phyloP scores from a whole-genome alignment of 2,797 vertebrate genomes.

The Percopsis omiscomaycus region DNA sequence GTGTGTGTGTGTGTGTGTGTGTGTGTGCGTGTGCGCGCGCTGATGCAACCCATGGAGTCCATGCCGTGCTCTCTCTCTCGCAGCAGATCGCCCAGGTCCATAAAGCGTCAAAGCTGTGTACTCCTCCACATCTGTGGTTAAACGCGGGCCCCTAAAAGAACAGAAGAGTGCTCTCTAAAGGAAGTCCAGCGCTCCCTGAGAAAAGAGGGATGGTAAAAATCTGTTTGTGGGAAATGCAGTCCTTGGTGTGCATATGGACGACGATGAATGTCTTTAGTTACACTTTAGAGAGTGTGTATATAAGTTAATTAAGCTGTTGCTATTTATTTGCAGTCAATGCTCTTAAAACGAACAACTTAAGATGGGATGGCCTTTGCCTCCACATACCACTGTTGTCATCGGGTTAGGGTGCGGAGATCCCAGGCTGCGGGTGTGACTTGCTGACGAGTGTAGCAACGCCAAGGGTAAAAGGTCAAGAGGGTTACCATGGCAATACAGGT shows the following conservation, averaged over 20 bases:
- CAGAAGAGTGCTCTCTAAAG: conserved; percentile 21
- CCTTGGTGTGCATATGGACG: not conserved
- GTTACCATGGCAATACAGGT: conserved; percentile 43
- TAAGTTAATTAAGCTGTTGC: too few relatives aligned
- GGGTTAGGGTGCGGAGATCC: conserved; percentile 16
- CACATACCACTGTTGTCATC: not conserved
- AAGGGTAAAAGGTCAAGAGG: conserved; percentile 43
- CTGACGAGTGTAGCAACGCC: conserved; percentile 65
- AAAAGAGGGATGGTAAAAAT: not conserved
- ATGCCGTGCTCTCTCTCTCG: conserved; percentile 40
- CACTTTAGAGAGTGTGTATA: too few relatives aligned
- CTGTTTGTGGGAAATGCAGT: not conserved
- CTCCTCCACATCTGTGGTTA: conserved; percentile 44
- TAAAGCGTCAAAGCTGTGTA: conserved; percentile 71
- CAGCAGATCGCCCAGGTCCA: conserved; percentile 32
- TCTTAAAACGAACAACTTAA: too few relatives aligned
- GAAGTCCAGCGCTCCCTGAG: too few relatives aligned
- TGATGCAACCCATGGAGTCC: conserved; percentile 46
- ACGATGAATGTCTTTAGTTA: too few relatives aligned
- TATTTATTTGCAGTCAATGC: too few relatives aligned
- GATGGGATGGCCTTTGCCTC: too few relatives aligned
- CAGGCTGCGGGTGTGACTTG: conserved; percentile 57
- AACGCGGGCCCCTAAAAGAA: conserved; percentile 40
- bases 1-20: conserved; percentile 15
- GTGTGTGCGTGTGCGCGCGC: conserved; percentile 3